Base-by-base conservation (phyloP, 2,888 invertebrate genomes). In the Lysandra coridon region DNA sequence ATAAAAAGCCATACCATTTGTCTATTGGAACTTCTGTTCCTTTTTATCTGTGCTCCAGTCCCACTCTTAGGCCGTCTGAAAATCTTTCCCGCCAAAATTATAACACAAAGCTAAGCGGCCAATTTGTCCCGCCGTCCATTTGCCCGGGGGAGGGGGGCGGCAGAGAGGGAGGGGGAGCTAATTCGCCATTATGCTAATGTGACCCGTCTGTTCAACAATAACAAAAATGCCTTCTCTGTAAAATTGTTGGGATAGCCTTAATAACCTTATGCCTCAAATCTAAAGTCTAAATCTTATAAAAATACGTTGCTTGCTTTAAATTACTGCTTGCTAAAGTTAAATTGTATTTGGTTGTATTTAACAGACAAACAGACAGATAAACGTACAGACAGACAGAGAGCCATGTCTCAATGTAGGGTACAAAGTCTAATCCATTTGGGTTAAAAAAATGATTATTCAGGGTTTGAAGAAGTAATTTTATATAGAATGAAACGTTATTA, bases 121-220 rank as follows among this genome's bases (percentile, higher is more conserved):
- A 74, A 74, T 44, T 73, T 40, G 17, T 74, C 44, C 44, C 74
- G 40, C 4, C 40, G n/a, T 40, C 74, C 74, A 44, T 44, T 74
- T 74, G 1, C 7, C 44, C 44, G 10, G 6, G 2, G 40, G n/a
- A 10, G n/a, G n/a, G n/a, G 2, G 14, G 37, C 1, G 23, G 23
- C 23, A 49, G 2, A 49, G 23, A 14, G 12, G 33, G 4, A 14
- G 17, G 30, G 33, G 64, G 4, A 10, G 69, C 33, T 69, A 69
- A 69, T 69, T 69, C 33, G 23, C 40, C 23, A 74, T 74, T 74
- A 74, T 74, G 74, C 44, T 74, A 44, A 74, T 74, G 44, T 40
- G 73, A 40, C 74, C 23, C 69, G 14, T 37, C 69, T 69, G 14
- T 33, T 37, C 30, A 64, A 69, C 69, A 69, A 69, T 69, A 69